Base-by-base conservation (phyloP, 2,888 invertebrate species). In the Pammene aurita region DNA sequence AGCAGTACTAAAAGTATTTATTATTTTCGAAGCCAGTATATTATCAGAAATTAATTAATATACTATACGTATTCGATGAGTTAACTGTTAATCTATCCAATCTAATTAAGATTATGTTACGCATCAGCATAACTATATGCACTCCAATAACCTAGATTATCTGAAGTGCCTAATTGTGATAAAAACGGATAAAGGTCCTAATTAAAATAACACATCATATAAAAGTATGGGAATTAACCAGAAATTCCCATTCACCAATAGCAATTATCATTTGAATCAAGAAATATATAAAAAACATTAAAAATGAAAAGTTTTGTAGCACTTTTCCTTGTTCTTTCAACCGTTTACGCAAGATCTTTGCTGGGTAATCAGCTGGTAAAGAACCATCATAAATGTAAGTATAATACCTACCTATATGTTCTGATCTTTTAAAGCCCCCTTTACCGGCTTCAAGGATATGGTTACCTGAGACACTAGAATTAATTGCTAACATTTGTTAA, bases 281-380 rank as follows among this genome's bases (percentile, higher is more conserved):
- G 7, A 13, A 35, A 16, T 41, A 26, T 18, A 56, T 7, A 35
- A 13, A 9, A 50, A 7, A 35, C 7, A 6, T 41, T 10, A 38
- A 78, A 78, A 80, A 86, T 87, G 86, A 87, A 84, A 76, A 77
- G 74, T 65, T 78, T 84, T 73, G 74, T 84, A 64, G 76, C 82
- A 42, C 72, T 84, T 68, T 78, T 79, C 75, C 76, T 79, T 76
- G 70, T 83, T 38, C 74, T 85, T 75, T 77, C 79, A 26, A 60
- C 84, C 70, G 81, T 79, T 72, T 84, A 81, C 74, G 78, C 80
- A 65, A 84, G 82, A 80, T 79, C 75, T 77, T 79, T 83, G 70
- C 73, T 75, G 16, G 72, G 65, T 0, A 60, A 69, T 41, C 57
- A 34, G 34, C 34, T 69, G 52, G 68, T 54, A 9, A 66, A 70